phyloP scores from a whole-genome alignment of 1,140 invertebrate species.

The Drosophila pectinifera region DNA sequence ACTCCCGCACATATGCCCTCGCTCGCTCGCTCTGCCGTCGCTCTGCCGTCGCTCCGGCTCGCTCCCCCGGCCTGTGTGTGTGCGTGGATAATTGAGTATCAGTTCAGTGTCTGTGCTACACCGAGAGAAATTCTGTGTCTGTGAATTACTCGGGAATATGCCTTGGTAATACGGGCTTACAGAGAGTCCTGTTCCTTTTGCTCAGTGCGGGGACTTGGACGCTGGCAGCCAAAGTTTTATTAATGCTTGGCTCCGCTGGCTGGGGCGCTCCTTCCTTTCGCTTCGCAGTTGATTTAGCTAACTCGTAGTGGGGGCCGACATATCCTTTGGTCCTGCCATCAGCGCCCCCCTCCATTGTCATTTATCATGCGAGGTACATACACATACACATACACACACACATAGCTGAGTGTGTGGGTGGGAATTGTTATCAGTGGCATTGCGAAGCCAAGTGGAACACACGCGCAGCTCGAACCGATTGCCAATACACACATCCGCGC shows the following conservation, averaged over 20 bases:
- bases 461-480: constrained; percentile 72
- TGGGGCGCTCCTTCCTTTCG: constrained; percentile 33
- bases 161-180: too few species aligned
- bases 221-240: constrained; percentile 79
- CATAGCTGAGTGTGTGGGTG: not conserved
- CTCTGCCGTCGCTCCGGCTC: constrained; percentile 1
- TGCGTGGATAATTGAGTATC: constrained; percentile 78
- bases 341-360: constrained; percentile 30
- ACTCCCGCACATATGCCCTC: too few species aligned
- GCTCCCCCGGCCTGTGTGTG: constrained; percentile 21
- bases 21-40: too few species aligned
- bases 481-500: constrained; percentile 58
- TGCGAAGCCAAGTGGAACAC: constrained; percentile 70
- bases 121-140: not conserved
- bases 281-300: constrained; percentile 71
- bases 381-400: too few species aligned
- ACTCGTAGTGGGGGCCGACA: constrained; percentile 38
- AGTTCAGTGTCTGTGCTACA: constrained; percentile 71
- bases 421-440: constrained; percentile 75
- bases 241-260: constrained; percentile 64
- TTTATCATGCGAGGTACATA: constrained; percentile 57
- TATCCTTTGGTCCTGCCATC: constrained; percentile 37
- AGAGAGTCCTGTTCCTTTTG: too few species aligned
- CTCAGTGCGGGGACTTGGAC: constrained; percentile 47
- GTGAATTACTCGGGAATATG: too few species aligned